Evolutionary conservation across 2,113 vertebrate genomes (phyloP).

Genomic region (Pagrus major): DNA sequence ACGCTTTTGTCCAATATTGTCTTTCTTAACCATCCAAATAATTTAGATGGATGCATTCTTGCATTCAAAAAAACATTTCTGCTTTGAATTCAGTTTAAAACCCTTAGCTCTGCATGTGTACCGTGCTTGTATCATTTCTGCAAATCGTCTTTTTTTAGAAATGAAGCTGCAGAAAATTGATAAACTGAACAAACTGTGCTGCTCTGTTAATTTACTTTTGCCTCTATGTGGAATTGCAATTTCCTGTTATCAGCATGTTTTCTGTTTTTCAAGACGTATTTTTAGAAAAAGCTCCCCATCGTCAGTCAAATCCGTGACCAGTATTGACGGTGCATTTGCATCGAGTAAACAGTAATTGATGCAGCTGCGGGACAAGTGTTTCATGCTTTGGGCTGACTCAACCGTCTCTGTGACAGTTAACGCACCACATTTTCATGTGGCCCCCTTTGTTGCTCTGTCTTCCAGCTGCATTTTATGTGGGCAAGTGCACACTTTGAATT

Average conservation of each 20-base stretch:
- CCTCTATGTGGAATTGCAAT: not conserved
- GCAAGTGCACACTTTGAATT: slow-evolving; percentile 29
- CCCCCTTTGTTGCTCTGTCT: slow-evolving; percentile 26
- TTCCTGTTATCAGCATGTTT: slow-evolving; percentile 27
- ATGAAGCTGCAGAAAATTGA: not conserved
- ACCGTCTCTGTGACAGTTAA: slow-evolving; percentile 11
- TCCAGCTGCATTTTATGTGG: slow-evolving; percentile 29
- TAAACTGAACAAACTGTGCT: not conserved
- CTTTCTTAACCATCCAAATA: not conserved
- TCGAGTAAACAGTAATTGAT: slow-evolving; percentile 24
- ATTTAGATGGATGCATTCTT: not conserved
- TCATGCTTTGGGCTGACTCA: slow-evolving; percentile 25
- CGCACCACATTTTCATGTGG: slow-evolving; percentile 17
- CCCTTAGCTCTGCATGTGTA: not conserved
- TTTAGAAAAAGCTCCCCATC: not conserved
- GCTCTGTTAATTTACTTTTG: not conserved
- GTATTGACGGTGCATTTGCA: slow-evolving; percentile 22
- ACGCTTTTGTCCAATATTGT: not conserved
- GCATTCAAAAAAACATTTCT: not conserved
- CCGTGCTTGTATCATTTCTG: not conserved
- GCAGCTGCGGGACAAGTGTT: slow-evolving; percentile 23
- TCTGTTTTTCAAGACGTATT: slow-evolving; percentile 14
- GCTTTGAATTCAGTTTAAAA: not conserved
- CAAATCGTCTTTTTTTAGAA: not conserved
- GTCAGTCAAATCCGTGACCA: slow-evolving; percentile 6